Evolutionary conservation across 2,113 vertebrate species (phyloP).

Genomic region (Australoheros scitulus): DNA sequence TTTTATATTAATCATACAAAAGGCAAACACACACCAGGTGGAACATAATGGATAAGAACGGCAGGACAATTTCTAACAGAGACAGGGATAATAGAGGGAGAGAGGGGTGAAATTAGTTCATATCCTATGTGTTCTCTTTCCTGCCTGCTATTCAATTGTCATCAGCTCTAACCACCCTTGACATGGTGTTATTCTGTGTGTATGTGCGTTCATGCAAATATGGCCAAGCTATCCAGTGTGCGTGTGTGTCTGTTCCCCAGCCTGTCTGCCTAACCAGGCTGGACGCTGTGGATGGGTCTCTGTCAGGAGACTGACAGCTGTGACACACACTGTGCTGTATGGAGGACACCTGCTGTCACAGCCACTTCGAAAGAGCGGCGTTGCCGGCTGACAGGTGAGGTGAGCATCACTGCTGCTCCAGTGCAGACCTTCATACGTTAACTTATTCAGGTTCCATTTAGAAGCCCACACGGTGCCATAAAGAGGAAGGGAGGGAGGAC

Average conservation of each 20-base stretch:
- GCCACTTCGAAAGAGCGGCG: constrained; percentile 47
- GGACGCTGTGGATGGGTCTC: constrained; percentile 62
- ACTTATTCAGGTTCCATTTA: constrained; percentile 17
- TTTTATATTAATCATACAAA: constrained; percentile 21
- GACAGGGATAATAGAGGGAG: background rate
- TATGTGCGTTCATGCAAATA: constrained; percentile 42
- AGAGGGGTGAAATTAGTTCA: constrained; percentile 38
- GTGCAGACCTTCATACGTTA: constrained; percentile 5
- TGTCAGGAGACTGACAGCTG: constrained; percentile 69
- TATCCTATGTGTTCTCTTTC: constrained; percentile 37
- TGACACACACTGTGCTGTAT: constrained; percentile 71
- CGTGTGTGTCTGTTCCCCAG: background rate
- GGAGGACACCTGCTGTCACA: constrained; percentile 76
- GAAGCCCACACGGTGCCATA: constrained; percentile 1
- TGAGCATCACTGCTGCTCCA: constrained; percentile 11
- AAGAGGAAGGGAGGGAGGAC: background rate
- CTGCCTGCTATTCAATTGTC: constrained; percentile 57
- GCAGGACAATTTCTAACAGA: constrained; percentile 50
- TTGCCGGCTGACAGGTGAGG: constrained; percentile 66
- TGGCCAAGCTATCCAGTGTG: background rate
- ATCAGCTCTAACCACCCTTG: constrained; percentile 62
- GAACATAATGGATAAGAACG: constrained; percentile 43
- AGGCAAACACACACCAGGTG: constrained; percentile 19
- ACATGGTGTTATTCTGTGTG: constrained; percentile 32
- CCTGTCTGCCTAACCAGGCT: constrained; percentile 48